Base-by-base conservation (phyloP, 2,113 vertebrate genomes). In the Butorides virescens region DNA sequence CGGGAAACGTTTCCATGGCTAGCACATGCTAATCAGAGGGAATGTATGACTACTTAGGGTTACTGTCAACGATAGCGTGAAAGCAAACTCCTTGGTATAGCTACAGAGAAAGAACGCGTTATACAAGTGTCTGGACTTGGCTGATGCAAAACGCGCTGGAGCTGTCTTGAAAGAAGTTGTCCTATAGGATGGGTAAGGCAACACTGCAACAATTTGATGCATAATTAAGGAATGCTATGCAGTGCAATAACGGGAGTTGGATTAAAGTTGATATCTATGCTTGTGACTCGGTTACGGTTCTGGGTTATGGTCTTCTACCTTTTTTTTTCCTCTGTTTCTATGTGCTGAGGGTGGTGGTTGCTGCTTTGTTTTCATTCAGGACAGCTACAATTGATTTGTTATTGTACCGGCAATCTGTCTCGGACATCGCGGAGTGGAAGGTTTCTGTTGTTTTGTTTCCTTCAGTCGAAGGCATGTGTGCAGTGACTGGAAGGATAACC, bases 341-440 rank as follows among this genome's bases (percentile, higher is more conserved):
- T 55, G 50, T 50, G 80, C 83, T 49, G 20, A 15, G 23, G 17
- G 68, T 42, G 42, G 8, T 7, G 59, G 29, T 72, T 77, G 71
- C 34, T 95, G 92, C 62, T 90, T 49, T 77, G 81, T 70, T 91
- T 58, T 84, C 37, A 3, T 18, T 76, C 63, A 55, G 77, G 66
- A 87, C 73, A 73, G 78, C 62, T 67, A 36, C 47, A 20, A 19
- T 13, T 37, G 63, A 50, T 83, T 29, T 70, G n/a, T 19, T 66
- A 42, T 12, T 66, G 65, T 80, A 72, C 55, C 0, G 2, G n/a
- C 37, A 22, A 11, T 85, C 61, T 75, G 0, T 29, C 70, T 27
- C 1, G 1, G 80, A 49, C 59, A 17, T 49, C 1, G 1, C 0
- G 0, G 32, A 55, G 70, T 0, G 9, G 47, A 36, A 71, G 76